A percentile compares a stretch with the other conserved stretches of the same genome.
These are phyloP conservation scores for Microctenopoma stevenorrisi DNA, from an alignment of 2,797 vertebrate species.

Conservation along the genomic window DNA sequence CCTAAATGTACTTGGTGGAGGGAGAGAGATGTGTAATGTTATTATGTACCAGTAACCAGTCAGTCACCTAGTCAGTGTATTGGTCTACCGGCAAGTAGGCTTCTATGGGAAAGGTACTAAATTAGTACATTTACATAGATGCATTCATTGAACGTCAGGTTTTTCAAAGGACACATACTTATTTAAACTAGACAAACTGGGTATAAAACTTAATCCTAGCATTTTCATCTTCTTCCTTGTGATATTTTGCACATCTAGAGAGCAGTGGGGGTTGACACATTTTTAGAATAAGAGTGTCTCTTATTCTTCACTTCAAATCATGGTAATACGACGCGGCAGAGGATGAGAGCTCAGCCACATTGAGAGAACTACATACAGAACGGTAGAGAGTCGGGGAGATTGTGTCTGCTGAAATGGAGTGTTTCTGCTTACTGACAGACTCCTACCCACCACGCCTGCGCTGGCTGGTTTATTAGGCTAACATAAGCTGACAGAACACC, in stretches of 20 bases:
- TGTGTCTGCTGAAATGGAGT: constrained; percentile 51
- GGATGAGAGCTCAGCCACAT: constrained; percentile 39
- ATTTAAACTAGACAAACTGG: background rate
- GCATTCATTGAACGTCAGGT: background rate
- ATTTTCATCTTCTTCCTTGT: background rate
- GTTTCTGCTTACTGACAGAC: constrained; percentile 45
- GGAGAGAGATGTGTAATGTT: too few species aligned
- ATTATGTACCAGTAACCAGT: too few species aligned
- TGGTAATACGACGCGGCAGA: constrained; percentile 50
- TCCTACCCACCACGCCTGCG: constrained; percentile 44
- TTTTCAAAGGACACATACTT: background rate
- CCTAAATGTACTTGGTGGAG: background rate
- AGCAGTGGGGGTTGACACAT: background rate
- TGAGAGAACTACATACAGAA: constrained; percentile 33
- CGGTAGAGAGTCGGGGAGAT: constrained; percentile 38
- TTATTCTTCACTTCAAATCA: constrained; percentile 25
- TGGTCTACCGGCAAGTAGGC: too few species aligned
- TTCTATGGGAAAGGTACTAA: too few species aligned
- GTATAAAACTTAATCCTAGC: too few species aligned
- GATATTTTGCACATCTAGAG: background rate
- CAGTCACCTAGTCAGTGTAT: too few species aligned
- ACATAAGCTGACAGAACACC: constrained; percentile 78
- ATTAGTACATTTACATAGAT: too few species aligned
- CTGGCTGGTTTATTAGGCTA: constrained; percentile 66
- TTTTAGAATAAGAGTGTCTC: constrained; percentile 13